Percentiles rank a stretch among this genome's conserved stretches.
Conservation (phyloP, 2,113 vertebrate species). For the Ardeotis arabs region DNA sequence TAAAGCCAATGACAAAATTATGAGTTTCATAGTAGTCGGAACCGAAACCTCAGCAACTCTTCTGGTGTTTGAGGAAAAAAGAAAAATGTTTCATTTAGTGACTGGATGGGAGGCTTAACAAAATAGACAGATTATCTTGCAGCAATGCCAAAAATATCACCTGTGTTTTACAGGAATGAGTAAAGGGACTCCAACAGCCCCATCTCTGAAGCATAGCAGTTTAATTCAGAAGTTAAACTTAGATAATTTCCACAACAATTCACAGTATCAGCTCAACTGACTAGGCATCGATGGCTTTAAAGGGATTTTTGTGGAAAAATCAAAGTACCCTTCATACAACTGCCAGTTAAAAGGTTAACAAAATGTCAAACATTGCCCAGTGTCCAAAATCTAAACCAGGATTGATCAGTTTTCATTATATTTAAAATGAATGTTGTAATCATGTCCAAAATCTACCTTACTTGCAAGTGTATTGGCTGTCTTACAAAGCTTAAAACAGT, state of each 20-base stretch:
- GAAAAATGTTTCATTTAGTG: slow-evolving; percentile 33
- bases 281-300: neutral
- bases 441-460: neutral
- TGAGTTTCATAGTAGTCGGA: neutral
- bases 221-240: slow-evolving; percentile 12
- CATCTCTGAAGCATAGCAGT: neutral
- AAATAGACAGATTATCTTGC: neutral
- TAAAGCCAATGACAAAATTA: slow-evolving; percentile 12
- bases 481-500: neutral
- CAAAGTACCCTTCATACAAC: neutral
- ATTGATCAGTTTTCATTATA: neutral
- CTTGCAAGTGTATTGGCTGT: neutral
- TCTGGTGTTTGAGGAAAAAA: neutral
- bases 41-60: slow-evolving; percentile 49
- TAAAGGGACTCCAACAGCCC: neutral
- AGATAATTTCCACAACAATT: neutral
- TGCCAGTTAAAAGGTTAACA: neutral
- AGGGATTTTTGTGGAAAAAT: slow-evolving; percentile 4
- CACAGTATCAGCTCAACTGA: neutral
- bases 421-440: neutral
- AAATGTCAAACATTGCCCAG: neutral
- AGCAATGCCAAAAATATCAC: slow-evolving; percentile 13
- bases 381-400: neutral
- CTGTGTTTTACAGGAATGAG: neutral
- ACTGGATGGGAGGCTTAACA: neutral